Base-by-base conservation (phyloP, 2,113 vertebrate genomes). In the Otocyon megalotis region DNA sequence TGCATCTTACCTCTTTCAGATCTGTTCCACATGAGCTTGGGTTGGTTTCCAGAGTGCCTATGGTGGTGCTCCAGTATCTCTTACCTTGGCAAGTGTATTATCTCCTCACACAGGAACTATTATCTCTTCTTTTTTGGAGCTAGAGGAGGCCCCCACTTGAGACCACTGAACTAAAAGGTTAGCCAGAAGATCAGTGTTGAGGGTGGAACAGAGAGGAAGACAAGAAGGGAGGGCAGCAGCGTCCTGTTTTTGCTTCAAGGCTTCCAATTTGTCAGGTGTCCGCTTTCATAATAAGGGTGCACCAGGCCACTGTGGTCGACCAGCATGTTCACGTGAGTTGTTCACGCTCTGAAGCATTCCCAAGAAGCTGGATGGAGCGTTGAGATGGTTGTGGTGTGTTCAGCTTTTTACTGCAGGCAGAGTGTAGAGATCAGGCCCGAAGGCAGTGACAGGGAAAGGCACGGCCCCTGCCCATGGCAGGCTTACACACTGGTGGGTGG, bases 1-100 rank as follows among this genome's bases (percentile, higher is more conserved):
- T 0, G 20, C 2, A 4, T 13, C 1, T 13, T 13, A 2, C 15
- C 1, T 26, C 60, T 67, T 43, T 8, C 7, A 7, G 0, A 0
- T 54, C 24, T 8, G 60, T 16, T 54, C 32, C 10, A n/a, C 28
- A 26, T 19, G 3, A 24, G 50, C 60, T 13, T 1, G 26, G 15
- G 35, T 10, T 56, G 35, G n/a, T 1, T 43, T 79, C 13, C 50
- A 16, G 30, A 7, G 85, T 32, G n/a, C 62, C 24, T 0, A 7
- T 1, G 30, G 58, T 63, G 69, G 19, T 1, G 62, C 76, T 80
- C 13, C 2, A 2, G 37, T 43, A 10, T 62, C 74, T 81, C 65
- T 58, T 32, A 24, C 32, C 15, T 58, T 50, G 62, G 74, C 11
- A 6, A 15, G 20, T 50, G 37, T 32, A n/a, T 54, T 9, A 0